Evolutionary conservation across 37 sponge, comb jelly and placozoan species (phyloP), one percentile per base, ranked within the genome.

Genomic region (Bolinopsis microptera): DNA sequence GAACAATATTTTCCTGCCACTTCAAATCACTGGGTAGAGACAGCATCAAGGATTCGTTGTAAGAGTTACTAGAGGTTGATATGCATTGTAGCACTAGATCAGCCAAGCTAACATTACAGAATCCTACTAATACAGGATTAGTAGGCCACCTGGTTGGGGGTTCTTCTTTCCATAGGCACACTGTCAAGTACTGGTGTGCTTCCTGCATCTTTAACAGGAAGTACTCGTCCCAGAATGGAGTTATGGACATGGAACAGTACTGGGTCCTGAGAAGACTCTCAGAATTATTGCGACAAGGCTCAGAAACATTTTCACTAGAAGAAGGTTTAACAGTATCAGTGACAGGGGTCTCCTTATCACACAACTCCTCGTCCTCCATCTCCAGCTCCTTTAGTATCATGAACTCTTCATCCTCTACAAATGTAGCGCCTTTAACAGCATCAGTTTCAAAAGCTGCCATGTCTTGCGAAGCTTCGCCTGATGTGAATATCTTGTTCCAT

Each of bases 351-450:
- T 41, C 90, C 5, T 39, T 41, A 5, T 41, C 48, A 30, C n/a
- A 3, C 18, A 28, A 28, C 75, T 72, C 75, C 25, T 30, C 75
- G 5, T 28, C 75, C 25, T 72, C 31, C 75, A 30, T 2, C 39
- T 86, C 90, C 0, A 41, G 30, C 26, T 86, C 90, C 26, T 41
- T 22, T 8, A 86, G 31, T 3, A 86, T 41, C 40, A 86, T 22
- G 61, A 86, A 86, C 9, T 38, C 61, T 26, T 86, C 90, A 39
- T 86, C 90, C 35, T 86, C 90, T 27, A 86, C 90, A 86, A 86
- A 86, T 41, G 8, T 41, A 5, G 61, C 36, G 0, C 26, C 90
- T 86, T n/a, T 41, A 3, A 26, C 30, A 22, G 34, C 61, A 41
- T 39, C 61, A 40, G 32, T 26, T 39, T 39, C 28, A 39, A 41